These are phyloP conservation scores for Octodon degus DNA, from an alignment of 2,113 vertebrate genomes.

Conservation along the genomic window DNA sequence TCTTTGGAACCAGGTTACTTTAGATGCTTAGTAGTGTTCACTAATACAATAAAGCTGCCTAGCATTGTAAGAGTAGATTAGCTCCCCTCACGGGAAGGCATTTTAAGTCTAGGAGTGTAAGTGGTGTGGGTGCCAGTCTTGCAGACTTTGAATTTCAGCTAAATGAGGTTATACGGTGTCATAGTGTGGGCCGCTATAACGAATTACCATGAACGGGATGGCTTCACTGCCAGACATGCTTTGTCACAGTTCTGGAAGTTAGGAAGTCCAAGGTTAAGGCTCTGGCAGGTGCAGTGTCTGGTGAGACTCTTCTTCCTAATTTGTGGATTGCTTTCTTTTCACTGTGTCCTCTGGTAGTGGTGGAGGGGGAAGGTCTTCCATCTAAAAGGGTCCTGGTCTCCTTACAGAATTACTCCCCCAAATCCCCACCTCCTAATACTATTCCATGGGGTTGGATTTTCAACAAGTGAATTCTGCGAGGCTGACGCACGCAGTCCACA, in stretches of 20 bases:
- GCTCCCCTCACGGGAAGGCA: not conserved
- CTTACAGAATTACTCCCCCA: not conserved
- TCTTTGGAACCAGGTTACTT: not conserved
- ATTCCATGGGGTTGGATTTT: not conserved
- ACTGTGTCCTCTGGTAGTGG: not conserved
- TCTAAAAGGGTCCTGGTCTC: not conserved
- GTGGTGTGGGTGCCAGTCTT: not conserved
- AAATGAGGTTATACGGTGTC: not conserved
- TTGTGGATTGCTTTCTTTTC: not conserved
- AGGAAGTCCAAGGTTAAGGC: not conserved
- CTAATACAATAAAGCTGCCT: not conserved
- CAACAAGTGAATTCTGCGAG: not conserved
- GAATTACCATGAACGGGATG: too few relatives aligned
- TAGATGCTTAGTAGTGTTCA: not conserved
- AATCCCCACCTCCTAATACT: not conserved
- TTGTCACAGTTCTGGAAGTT: not conserved
- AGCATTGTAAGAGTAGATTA: not conserved
- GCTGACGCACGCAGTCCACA: not conserved
- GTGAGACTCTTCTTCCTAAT: not conserved
- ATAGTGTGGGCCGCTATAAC: not conserved
- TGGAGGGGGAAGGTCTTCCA: not conserved
- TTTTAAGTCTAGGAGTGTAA: not conserved
- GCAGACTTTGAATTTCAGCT: not conserved
- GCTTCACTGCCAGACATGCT: not conserved
- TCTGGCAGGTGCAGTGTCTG: not conserved